Evolutionary conservation across 35 echinoderm and acorn worm genomes (phyloP).

Genomic region (Patiria miniata): DNA sequence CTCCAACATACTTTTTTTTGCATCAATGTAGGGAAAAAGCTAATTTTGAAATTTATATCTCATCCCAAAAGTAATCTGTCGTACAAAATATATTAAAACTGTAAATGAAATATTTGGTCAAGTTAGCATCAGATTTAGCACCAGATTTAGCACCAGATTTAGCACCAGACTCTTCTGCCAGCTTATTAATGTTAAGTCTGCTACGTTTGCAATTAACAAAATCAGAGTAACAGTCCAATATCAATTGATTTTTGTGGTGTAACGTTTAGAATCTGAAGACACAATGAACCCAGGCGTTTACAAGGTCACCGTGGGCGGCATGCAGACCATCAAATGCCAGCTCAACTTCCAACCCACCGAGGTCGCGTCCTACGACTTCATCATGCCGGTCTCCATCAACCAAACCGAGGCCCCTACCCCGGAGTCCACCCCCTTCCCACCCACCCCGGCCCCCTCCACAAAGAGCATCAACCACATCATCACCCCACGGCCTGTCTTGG

Average conservation of each 20-base stretch:
- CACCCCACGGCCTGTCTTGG: constrained; percentile 73
- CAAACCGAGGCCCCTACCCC: constrained; percentile 89
- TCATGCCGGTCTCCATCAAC: constrained; percentile 91
- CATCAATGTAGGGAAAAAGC: too few species aligned
- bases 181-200: too few species aligned
- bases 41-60: too few species aligned
- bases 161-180: too few species aligned
- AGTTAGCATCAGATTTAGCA: too few species aligned
- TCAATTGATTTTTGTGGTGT: neutral
- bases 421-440: constrained; percentile 81
- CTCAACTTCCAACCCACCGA: constrained; percentile 90
- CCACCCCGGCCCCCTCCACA: constrained; percentile 85
- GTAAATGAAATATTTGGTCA: too few species aligned
- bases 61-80: too few species aligned
- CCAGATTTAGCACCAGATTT: too few species aligned
- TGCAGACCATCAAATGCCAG: constrained; percentile 66
- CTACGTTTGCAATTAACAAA: too few species aligned
- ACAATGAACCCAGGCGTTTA: constrained; percentile 84
- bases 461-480: constrained; percentile 99
- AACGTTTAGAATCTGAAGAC: constrained; percentile 82
- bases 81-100: too few species aligned
- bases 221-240: too few species aligned
- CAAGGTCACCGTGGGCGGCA: constrained; percentile 80
- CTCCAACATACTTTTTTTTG: too few species aligned
- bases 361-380: constrained; percentile 85